Percentiles rank a stretch among this genome's conserved stretches.
Evolutionary conservation across 2,888 invertebrate species (phyloP).

Genomic region (Hydrotaea diabolus): DNA sequence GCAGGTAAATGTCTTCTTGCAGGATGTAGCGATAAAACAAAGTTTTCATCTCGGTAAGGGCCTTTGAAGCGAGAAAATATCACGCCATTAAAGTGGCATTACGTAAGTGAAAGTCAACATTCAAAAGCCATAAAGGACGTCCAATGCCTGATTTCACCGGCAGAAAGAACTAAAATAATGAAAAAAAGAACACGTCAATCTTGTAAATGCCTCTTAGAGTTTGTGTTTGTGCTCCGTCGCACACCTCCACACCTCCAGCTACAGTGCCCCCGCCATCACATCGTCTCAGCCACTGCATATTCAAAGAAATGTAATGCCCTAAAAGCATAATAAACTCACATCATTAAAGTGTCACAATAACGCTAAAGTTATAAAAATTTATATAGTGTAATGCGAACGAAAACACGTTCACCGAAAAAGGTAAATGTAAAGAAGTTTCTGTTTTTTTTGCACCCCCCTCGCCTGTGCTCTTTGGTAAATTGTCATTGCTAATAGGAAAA

Average conservation of each 20-base stretch:
- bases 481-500: conserved; percentile 38
- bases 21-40: conserved; percentile 23
- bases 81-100: conserved; percentile 42
- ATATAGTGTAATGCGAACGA: conserved; percentile 23
- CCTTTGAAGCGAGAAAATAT: conserved; percentile 34
- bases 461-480: conserved; percentile 37
- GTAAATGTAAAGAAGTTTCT: conserved; percentile 46
- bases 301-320: conserved; percentile 49
- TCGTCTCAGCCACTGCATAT: background rate
- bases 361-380: conserved; percentile 42
- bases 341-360: conserved; percentile 66
- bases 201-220: background rate
- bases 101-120: conserved; percentile 52
- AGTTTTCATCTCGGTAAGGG: conserved; percentile 42
- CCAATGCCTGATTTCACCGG: background rate
- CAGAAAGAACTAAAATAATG: conserved; percentile 12
- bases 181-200: background rate
- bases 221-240: background rate
- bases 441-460: conserved; percentile 29
- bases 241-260: background rate
- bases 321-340: conserved; percentile 66
- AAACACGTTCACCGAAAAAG: conserved; percentile 16
- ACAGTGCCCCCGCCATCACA: background rate
- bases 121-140: conserved; percentile 38
- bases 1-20: conserved; percentile 50